These are phyloP conservation scores for Drosophila phalerata DNA, from an alignment of 2,888 invertebrate species.

Conservation along the genomic window DNA sequence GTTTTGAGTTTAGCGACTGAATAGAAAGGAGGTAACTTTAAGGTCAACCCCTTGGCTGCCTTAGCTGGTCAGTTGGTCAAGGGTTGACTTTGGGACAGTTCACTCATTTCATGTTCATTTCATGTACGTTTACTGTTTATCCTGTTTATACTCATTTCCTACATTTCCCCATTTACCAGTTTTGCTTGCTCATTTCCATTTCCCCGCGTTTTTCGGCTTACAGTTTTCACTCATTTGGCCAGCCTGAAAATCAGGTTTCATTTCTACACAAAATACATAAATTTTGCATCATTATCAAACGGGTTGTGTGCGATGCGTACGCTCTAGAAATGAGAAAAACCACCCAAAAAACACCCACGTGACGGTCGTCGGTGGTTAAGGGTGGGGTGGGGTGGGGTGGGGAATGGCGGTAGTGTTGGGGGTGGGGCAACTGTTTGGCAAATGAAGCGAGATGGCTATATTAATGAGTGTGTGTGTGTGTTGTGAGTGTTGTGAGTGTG, in stretches of 20 bases:
- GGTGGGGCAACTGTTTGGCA: slow-evolving; percentile 55
- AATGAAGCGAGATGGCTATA: slow-evolving; percentile 83
- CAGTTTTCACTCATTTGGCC: slow-evolving; percentile 68
- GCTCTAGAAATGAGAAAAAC: slow-evolving; percentile 51
- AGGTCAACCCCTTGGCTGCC: slow-evolving; percentile 42
- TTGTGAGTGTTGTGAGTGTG: slow-evolving; percentile 40
- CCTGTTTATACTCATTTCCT: neutral
- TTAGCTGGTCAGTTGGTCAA: slow-evolving; percentile 61
- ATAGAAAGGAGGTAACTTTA: slow-evolving; percentile 25
- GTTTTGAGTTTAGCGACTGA: neutral
- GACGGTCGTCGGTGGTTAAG: slow-evolving; percentile 1
- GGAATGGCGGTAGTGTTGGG: neutral
- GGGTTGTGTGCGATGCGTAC: slow-evolving; percentile 49
- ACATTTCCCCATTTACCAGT: slow-evolving; percentile 7
- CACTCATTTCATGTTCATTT: slow-evolving; percentile 20
- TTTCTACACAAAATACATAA: slow-evolving; percentile 84
- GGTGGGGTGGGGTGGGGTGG: neutral
- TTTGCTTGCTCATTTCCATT: neutral
- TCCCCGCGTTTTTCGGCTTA: slow-evolving; percentile 1
- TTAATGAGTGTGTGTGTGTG: slow-evolving; percentile 47
- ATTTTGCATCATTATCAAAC: slow-evolving; percentile 82
- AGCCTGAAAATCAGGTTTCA: slow-evolving; percentile 80
- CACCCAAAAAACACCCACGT: slow-evolving; percentile 54
- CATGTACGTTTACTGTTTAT: neutral
- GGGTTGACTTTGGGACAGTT: slow-evolving; percentile 31